phyloP scores from a whole-genome alignment of 2,797 vertebrate species.

The Apodemus agrarius region DNA sequence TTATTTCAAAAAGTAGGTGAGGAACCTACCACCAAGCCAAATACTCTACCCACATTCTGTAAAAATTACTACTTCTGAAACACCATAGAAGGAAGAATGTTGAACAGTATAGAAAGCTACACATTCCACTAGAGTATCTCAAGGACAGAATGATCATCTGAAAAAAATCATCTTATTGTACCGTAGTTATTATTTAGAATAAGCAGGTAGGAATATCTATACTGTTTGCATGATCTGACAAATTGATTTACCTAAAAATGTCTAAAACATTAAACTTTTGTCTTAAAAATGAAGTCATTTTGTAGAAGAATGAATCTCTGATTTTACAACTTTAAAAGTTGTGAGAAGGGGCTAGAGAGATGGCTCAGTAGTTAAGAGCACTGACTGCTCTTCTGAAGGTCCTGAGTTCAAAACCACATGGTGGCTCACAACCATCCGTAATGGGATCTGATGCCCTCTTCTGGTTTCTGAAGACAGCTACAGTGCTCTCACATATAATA shows the following conservation, averaged over 20 bases:
- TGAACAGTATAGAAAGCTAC: not conserved
- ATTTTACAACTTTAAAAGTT: slow-evolving; percentile 51
- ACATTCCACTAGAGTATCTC: slow-evolving; percentile 21
- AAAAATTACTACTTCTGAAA: slow-evolving; percentile 42
- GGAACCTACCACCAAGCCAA: not conserved
- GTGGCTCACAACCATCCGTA: too few relatives aligned
- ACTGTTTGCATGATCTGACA: slow-evolving; percentile 26
- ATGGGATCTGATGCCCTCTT: too few relatives aligned
- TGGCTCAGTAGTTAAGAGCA: too few relatives aligned
- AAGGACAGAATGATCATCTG: slow-evolving; percentile 29
- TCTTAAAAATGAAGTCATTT: slow-evolving; percentile 49
- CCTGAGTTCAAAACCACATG: too few relatives aligned
- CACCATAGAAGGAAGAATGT: slow-evolving; percentile 19
- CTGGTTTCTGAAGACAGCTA: too few relatives aligned
- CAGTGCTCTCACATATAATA: too few relatives aligned
- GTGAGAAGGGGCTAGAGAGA: too few relatives aligned
- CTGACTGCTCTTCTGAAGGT: too few relatives aligned
- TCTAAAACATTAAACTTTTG: slow-evolving; percentile 29
- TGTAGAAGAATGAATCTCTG: slow-evolving; percentile 26
- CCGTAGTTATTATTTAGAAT: slow-evolving; percentile 25
- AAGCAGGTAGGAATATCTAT: slow-evolving; percentile 50
- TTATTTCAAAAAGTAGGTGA: not conserved
- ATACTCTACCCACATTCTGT: not conserved
- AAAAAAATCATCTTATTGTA: slow-evolving; percentile 36
- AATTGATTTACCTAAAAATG: slow-evolving; percentile 27